Evolutionary conservation across 1,140 invertebrate species (phyloP).

Genomic region (Nephotettix cincticeps): DNA sequence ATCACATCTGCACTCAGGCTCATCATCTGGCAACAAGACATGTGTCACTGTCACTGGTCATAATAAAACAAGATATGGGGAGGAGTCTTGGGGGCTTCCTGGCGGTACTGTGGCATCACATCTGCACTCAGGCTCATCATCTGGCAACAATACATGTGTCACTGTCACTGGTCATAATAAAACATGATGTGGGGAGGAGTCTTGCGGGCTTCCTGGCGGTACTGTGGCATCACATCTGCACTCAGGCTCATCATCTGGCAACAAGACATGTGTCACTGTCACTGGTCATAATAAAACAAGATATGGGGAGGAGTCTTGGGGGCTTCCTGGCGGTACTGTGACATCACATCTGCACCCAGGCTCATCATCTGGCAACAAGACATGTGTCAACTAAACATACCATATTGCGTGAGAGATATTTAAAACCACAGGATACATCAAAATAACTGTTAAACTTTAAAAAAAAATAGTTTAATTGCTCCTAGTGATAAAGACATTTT

Average conservation of each 20-base stretch:
- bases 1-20: constrained; percentile 94
- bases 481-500: too few species aligned
- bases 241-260: constrained; percentile 96
- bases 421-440: too few species aligned
- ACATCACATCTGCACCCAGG: constrained; percentile 94
- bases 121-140: too few species aligned
- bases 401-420: too few species aligned
- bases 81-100: constrained; percentile 99
- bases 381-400: too few species aligned
- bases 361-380: constrained; percentile 88
- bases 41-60: too few species aligned
- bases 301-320: constrained; percentile 99
- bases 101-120: constrained; percentile 98
- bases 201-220: constrained; percentile 99
- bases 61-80: constrained; percentile 97
- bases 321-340: constrained; percentile 98
- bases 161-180: too few species aligned
- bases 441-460: too few species aligned
- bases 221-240: constrained; percentile 97
- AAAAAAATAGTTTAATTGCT: too few species aligned
- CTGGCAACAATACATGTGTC: too few species aligned
- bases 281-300: constrained; percentile 95
- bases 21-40: constrained; percentile 95
- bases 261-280: too few species aligned
- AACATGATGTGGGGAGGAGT: constrained; percentile 97